These are phyloP conservation scores for Thamnaconus septentrionalis DNA, from an alignment of 2,113 vertebrate genomes.

Conservation along the genomic window DNA sequence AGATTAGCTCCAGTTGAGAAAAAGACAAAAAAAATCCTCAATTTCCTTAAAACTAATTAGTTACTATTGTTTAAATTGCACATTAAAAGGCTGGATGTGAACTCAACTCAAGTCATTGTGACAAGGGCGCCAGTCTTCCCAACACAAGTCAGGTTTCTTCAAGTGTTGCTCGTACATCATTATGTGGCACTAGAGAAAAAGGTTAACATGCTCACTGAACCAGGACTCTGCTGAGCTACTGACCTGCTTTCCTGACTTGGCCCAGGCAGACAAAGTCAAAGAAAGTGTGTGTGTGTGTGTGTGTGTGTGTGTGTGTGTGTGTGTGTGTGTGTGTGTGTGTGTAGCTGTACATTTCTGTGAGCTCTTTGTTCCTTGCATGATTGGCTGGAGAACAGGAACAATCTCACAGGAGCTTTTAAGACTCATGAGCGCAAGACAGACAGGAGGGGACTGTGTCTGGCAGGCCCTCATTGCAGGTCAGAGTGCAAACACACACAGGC, in stretches of 20 bases:
- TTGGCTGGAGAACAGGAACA: slow-evolving; percentile 48
- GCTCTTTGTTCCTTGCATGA: slow-evolving; percentile 50
- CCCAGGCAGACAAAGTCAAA: slow-evolving; percentile 3
- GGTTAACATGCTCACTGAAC: too few species aligned
- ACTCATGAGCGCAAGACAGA: slow-evolving; percentile 30
- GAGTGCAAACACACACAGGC: slow-evolving; percentile 27
- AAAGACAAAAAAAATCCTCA: too few species aligned
- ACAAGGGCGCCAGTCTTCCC: too few species aligned
- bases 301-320: slow-evolving; percentile 21
- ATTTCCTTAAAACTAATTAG: too few species aligned
- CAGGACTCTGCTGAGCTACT: background rate
- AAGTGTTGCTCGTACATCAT: too few species aligned
- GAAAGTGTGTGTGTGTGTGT: slow-evolving; percentile 3
- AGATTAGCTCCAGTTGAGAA: too few species aligned
- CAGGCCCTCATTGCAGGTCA: slow-evolving; percentile 43
- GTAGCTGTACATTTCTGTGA: slow-evolving; percentile 33
- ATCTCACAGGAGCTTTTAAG: slow-evolving; percentile 47
- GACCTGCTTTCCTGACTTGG: background rate
- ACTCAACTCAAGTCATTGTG: too few species aligned
- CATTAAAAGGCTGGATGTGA: too few species aligned
- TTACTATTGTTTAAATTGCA: too few species aligned
- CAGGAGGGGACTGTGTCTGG: slow-evolving; percentile 46
- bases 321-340: slow-evolving; percentile 16
- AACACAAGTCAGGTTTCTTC: too few species aligned
- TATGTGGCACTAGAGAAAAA: too few species aligned